A percentile compares a stretch with the other conserved stretches of the same genome.
Conservation (phyloP, 2,888 invertebrate species). For the Brachyptera putata region DNA sequence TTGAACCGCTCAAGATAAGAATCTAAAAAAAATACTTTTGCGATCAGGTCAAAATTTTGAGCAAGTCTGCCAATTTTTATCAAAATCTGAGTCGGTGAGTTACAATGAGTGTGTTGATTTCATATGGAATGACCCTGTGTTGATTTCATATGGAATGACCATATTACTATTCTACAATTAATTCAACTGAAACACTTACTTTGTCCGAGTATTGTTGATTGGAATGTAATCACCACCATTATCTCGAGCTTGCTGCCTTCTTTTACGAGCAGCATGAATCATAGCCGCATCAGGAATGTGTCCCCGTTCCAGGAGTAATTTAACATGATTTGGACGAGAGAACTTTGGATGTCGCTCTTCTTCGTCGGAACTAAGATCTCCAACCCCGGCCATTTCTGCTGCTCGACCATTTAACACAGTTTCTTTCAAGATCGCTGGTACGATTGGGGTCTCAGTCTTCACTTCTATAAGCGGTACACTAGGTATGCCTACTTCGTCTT, state of each 20-base stretch:
- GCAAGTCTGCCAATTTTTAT: too few species aligned
- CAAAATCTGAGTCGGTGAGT: too few species aligned
- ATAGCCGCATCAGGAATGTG: conserved; percentile 96
- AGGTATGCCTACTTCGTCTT: conserved; percentile 36
- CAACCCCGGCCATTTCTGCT: conserved; percentile 72
- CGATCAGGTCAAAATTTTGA: too few species aligned
- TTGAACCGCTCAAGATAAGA: too few species aligned
- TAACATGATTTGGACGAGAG: conserved; percentile 65
- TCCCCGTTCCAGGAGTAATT: conserved; percentile 76
- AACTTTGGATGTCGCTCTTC: conserved; percentile 56
- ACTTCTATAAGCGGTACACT: conserved; percentile 37
- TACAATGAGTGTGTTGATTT: too few species aligned
- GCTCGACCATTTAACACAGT: conserved; percentile 66
- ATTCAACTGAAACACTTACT: too few species aligned
- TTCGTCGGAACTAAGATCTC: conserved; percentile 63
- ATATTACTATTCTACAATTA: too few species aligned
- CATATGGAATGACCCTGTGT: too few species aligned
- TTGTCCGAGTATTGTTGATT: conserved; percentile 38
- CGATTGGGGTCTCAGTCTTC: conserved; percentile 44
- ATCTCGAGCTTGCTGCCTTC: conserved; percentile 89
- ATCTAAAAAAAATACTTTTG: too few species aligned
- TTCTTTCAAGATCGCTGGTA: conserved; percentile 57
- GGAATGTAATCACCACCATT: conserved; percentile 61
- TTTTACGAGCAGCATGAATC: conserved; percentile 95
- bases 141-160: too few species aligned